Evolutionary conservation across 1,140 invertebrate genomes (phyloP).

Genomic region (Trichogramma pretiosum): DNA sequence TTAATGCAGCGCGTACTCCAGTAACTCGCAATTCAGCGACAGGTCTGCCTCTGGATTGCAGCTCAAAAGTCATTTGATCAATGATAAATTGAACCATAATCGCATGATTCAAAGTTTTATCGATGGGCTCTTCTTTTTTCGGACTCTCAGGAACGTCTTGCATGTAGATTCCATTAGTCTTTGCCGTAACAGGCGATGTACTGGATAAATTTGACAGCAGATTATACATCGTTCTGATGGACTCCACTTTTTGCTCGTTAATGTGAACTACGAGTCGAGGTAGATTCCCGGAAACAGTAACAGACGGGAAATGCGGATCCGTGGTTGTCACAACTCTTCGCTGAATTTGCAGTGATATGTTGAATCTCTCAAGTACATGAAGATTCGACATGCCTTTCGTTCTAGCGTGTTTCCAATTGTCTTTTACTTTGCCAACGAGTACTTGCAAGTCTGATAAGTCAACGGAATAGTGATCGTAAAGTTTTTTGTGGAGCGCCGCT

Average conservation of each 20-base stretch:
- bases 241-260: conserved; percentile 76
- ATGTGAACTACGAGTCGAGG: conserved; percentile 81
- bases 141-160: conserved; percentile 47
- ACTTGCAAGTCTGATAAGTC: conserved; percentile 82
- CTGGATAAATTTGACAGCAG: conserved; percentile 33
- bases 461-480: conserved; percentile 77
- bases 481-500: conserved; percentile 57
- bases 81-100: conserved; percentile 81
- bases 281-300: conserved; percentile 73
- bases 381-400: conserved; percentile 71
- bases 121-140: conserved; percentile 27
- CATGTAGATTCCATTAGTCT: conserved; percentile 8
- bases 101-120: conserved; percentile 52
- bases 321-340: conserved; percentile 69
- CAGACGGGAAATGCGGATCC: conserved; percentile 77
- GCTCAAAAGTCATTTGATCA: conserved; percentile 79
- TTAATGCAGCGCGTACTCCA: conserved; percentile 70
- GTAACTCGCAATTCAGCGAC: conserved; percentile 81
- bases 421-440: conserved; percentile 74
- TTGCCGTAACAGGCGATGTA: conserved; percentile 15
- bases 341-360: conserved; percentile 73
- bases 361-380: conserved; percentile 81
- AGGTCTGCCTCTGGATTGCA: conserved; percentile 73
- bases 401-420: conserved; percentile 84
- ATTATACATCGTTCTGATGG: conserved; percentile 48